Conservation (phyloP, 1,140 invertebrate genomes). For the Lasioglossum baleicum region DNA sequence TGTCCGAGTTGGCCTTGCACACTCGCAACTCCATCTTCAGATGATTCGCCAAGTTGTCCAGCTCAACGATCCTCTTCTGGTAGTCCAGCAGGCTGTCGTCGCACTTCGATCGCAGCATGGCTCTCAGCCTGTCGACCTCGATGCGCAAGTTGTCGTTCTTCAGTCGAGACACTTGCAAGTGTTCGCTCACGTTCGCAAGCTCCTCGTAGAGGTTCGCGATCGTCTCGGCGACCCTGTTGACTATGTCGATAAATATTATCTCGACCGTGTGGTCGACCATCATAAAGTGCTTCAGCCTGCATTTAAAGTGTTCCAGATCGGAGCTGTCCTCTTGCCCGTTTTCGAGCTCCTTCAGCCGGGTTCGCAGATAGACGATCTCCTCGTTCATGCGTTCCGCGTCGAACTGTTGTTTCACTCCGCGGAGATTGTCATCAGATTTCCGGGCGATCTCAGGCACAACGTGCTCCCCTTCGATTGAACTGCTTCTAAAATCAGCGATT, state of each 20-base stretch:
- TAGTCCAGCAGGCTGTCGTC: conserved; percentile 47
- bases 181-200: conserved; percentile 46
- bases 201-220: conserved; percentile 52
- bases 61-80: conserved; percentile 49
- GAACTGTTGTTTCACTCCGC: conserved; percentile 27
- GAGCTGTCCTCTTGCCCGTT: conserved; percentile 15
- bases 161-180: conserved; percentile 21
- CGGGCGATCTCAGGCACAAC: not conserved
- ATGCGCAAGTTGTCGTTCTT: conserved; percentile 29
- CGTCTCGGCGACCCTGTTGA: conserved; percentile 47
- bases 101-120: conserved; percentile 46
- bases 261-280: conserved; percentile 55
- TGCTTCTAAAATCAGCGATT: conserved; percentile 37
- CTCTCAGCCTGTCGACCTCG: conserved; percentile 44
- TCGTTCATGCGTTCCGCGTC: conserved; percentile 42
- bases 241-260: conserved; percentile 38
- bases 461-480: conserved; percentile 10
- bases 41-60: conserved; percentile 45
- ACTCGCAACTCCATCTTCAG: conserved; percentile 35
- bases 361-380: conserved; percentile 51
- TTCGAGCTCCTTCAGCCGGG: conserved; percentile 33
- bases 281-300: conserved; percentile 41
- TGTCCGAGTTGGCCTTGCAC: conserved; percentile 31
- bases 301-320: conserved; percentile 27
- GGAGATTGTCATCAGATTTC: conserved; percentile 35